Conservation (phyloP, 1,140 invertebrate genomes). For the Neoseiulus cucumeris region DNA sequence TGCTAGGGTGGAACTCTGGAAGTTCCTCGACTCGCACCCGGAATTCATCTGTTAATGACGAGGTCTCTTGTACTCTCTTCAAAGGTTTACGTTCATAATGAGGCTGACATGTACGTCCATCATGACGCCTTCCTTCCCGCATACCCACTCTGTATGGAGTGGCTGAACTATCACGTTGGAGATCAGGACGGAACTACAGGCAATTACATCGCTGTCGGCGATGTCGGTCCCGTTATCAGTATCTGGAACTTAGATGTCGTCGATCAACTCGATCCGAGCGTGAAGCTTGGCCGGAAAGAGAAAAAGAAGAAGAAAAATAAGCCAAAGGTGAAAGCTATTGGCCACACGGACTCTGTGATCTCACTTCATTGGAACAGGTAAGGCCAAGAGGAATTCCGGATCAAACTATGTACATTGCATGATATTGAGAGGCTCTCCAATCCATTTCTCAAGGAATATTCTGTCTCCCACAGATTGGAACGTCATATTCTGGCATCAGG, state of each 20-base stretch:
- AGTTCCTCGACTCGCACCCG: too few relatives aligned
- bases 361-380: slow-evolving; percentile 72
- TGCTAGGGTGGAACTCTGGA: too few relatives aligned
- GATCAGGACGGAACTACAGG: slow-evolving; percentile 34
- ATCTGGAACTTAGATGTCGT: slow-evolving; percentile 89
- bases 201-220: slow-evolving; percentile 73
- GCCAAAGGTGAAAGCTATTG: slow-evolving; percentile 32
- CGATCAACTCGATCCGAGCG: slow-evolving; percentile 63
- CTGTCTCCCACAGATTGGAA: background rate
- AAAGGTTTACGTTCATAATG: slow-evolving; percentile 59
- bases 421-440: too few relatives aligned
- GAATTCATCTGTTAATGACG: too few relatives aligned
- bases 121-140: slow-evolving; percentile 72
- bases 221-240: slow-evolving; percentile 71
- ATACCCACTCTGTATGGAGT: slow-evolving; percentile 75
- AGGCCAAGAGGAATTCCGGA: slow-evolving; percentile 28
- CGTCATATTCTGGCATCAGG: slow-evolving; percentile 70
- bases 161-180: slow-evolving; percentile 59
- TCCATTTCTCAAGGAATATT: background rate
- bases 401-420: slow-evolving; percentile 12
- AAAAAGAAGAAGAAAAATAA: slow-evolving; percentile 40
- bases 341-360: slow-evolving; percentile 75
- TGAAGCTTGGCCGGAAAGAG: slow-evolving; percentile 40
- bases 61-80: slow-evolving; percentile 1
- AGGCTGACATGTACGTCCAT: slow-evolving; percentile 72